These are phyloP conservation scores for Hirudo medicinalis DNA, from an alignment of 1,140 invertebrate genomes.

Conservation along the genomic window DNA sequence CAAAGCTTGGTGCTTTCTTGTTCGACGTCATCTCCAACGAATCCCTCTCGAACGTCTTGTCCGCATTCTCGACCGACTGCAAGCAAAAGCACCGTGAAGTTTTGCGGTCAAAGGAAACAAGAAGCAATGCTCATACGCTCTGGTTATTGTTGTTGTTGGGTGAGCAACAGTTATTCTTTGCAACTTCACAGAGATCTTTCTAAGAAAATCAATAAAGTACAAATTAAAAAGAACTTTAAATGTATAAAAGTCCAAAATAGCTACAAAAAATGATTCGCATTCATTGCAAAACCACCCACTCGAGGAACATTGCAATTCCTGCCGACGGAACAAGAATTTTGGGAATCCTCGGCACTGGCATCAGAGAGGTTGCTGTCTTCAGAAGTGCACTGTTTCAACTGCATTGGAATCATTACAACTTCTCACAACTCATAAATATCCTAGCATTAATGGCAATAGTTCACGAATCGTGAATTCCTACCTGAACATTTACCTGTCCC, in stretches of 20 bases:
- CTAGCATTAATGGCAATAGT: background rate
- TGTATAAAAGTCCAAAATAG: background rate
- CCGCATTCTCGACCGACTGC: too few relatives aligned
- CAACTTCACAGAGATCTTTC: background rate
- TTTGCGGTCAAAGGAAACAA: background rate
- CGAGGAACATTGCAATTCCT: background rate
- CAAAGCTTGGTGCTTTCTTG: conserved; percentile 33
- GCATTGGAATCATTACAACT: background rate
- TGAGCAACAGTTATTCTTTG: background rate
- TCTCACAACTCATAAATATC: conserved; percentile 11
- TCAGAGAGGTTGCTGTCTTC: conserved; percentile 33
- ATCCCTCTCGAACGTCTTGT: too few relatives aligned
- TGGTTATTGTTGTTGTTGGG: background rate
- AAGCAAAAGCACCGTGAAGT: too few relatives aligned
- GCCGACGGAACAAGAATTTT: background rate
- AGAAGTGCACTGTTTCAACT: conserved; percentile 17
- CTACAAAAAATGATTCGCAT: background rate
- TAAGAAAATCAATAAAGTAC: background rate
- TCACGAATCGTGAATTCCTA: background rate
- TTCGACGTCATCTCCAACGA: too few relatives aligned
- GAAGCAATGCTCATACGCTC: background rate
- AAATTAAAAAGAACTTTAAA: background rate
- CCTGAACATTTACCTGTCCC: background rate
- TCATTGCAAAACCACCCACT: background rate
- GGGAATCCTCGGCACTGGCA: background rate